Evolutionary conservation across 2,797 vertebrate species (phyloP).

Genomic region (Garrulus glandarius): DNA sequence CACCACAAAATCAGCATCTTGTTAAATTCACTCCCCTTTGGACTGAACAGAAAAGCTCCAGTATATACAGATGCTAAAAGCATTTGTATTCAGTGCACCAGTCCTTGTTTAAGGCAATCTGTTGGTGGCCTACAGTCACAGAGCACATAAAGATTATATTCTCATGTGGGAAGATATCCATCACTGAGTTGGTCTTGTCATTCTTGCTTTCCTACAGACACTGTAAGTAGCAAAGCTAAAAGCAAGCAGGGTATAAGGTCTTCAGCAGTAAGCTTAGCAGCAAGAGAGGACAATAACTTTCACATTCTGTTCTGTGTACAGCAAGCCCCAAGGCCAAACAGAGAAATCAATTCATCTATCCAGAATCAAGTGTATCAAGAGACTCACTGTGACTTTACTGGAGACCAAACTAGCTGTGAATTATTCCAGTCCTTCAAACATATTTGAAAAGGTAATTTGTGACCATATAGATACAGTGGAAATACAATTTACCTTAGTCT

Average conservation of each 20-base stretch:
- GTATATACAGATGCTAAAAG: neutral
- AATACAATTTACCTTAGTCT: neutral
- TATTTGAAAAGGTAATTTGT: neutral
- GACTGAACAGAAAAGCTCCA: neutral
- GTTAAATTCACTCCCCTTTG: neutral
- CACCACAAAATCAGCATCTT: neutral
- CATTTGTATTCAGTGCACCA: slow-evolving; percentile 31
- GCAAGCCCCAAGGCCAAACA: neutral
- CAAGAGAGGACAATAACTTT: neutral
- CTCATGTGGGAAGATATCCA: slow-evolving; percentile 37
- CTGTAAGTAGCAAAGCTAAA: slow-evolving; percentile 19
- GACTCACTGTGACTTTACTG: neutral
- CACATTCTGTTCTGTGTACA: neutral
- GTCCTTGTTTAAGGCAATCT: slow-evolving; percentile 35
- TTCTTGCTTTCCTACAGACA: slow-evolving; percentile 39
- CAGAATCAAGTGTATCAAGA: neutral
- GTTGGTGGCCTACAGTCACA: slow-evolving; percentile 24
- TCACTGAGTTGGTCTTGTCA: slow-evolving; percentile 22
- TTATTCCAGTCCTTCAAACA: neutral
- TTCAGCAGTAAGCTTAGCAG: neutral
- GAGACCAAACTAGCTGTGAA: neutral
- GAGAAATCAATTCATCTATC: neutral
- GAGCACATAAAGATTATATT: slow-evolving; percentile 38
- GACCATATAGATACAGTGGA: neutral
- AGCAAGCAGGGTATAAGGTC: slow-evolving; percentile 19